Base-by-base conservation (phyloP, 2,888 invertebrate species). In the Tetramorium bicarinatum region DNA sequence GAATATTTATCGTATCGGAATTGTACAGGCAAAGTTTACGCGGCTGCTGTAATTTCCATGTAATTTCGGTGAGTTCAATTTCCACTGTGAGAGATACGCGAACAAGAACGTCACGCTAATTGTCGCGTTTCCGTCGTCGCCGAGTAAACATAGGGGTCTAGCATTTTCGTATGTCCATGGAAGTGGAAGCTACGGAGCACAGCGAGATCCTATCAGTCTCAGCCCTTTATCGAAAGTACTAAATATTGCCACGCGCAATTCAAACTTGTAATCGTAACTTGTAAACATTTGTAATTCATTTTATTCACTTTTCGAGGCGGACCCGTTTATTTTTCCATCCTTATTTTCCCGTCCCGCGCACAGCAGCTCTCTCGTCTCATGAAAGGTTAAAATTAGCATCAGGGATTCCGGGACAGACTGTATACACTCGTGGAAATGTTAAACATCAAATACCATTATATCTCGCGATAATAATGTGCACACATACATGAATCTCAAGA, bases 401-500 rank as follows among this genome's bases (percentile, higher is more conserved):
- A 13, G 21, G 18, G 3, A 34, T 71, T 47, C 47, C 59, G 21
- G 13, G 3, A 59, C 11, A 11, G 25, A 44, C n/a, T 34, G 34
- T 44, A 59, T 44, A 54, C 21, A 59, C 34, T 71, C 34, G 47
- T 47, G 47, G 25, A 47, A 72, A 80, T 72, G 59, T 72, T 38
- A 80, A 61, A 80, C 72, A 59, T 80, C 72, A 72, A 59, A 64
- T 79, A 79, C 18, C 72, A 47, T 79, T 59, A 79, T 34, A 47
- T 56, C 11, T 29, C 38, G 47, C 71, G 44, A 67, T 66, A 77
- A 67, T 67, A 41, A 67, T 77, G 54, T 54, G 67, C 41, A 21
- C 41, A 54, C 41, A 72, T 21, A 64, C 21, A 49, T 29, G 81
- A 84, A 75, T 87, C 75, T 79, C 84, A 64, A 81, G 75, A 47